Evolutionary conservation across 2,113 vertebrate genomes (phyloP).

Genomic region (Bathybates hornii): DNA sequence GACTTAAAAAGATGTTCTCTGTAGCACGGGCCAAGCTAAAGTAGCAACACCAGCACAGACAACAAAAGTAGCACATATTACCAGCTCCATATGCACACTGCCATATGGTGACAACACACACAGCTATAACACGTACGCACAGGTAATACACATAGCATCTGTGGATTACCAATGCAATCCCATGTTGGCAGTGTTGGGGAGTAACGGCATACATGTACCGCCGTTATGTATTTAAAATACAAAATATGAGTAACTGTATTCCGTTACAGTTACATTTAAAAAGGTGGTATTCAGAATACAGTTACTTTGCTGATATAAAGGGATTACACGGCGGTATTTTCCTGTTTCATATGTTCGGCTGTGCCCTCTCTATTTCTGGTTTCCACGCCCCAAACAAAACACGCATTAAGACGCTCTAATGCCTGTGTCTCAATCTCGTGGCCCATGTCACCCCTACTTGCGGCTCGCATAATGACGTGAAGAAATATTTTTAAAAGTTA

Average conservation of each 20-base stretch:
- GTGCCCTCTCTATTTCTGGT: background rate
- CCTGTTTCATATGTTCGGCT: background rate
- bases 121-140: background rate
- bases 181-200: background rate
- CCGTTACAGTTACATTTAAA: background rate
- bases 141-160: background rate
- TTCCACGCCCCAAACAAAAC: background rate
- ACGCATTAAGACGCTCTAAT: background rate
- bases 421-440: background rate
- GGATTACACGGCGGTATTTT: rapidly evolving
- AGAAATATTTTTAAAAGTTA: background rate
- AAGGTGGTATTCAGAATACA: background rate
- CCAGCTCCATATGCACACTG: background rate
- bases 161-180: rapidly evolving
- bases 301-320: rapidly evolving
- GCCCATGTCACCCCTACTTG: background rate
- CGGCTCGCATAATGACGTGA: rapidly evolving
- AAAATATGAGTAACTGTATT: background rate
- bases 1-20: background rate
- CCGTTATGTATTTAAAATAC: rapidly evolving
- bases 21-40: background rate
- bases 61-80: background rate
- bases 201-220: background rate
- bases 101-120: background rate
- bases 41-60: background rate